phyloP scores from a whole-genome alignment of 2,113 vertebrate genomes.

The Gasterosteus aculeatus region DNA sequence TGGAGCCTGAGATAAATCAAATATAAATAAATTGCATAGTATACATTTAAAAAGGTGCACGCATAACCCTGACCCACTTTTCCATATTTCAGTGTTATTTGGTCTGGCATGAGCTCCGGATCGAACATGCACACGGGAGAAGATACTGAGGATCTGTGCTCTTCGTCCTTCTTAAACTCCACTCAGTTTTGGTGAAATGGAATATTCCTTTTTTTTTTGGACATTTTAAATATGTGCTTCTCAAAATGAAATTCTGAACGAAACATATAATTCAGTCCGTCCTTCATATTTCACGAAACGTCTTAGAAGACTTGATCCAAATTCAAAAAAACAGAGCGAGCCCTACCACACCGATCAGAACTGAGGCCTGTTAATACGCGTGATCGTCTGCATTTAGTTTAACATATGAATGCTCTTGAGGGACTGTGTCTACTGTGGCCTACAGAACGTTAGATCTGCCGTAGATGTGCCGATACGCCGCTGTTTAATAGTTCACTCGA shows the following conservation, averaged over 20 bases:
- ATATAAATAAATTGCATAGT: conserved; percentile 5
- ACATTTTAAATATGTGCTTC: background rate
- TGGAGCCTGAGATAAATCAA: background rate
- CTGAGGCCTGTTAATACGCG: conserved; percentile 2
- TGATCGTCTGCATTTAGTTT: conserved; percentile 42
- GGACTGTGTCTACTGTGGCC: conserved; percentile 20
- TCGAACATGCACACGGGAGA: background rate
- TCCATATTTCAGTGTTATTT: background rate
- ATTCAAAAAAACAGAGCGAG: background rate
- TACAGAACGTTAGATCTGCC: conserved; percentile 18
- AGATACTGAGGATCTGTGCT: background rate
- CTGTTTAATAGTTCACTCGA: conserved; percentile 33
- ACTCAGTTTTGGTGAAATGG: background rate
- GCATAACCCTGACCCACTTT: background rate
- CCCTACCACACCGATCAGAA: background rate
- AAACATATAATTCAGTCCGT: background rate
- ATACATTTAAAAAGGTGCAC: background rate
- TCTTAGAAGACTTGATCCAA: background rate
- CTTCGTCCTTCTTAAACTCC: background rate
- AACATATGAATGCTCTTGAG: conserved; percentile 19
- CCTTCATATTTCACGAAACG: background rate
- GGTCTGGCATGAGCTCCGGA: background rate
- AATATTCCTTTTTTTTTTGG: background rate
- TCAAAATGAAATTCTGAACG: too few relatives aligned
- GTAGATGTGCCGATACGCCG: conserved; percentile 36